These are phyloP conservation scores for Scaptomyza reducta DNA, from an alignment of 2,888 invertebrate species.

Conservation along the genomic window DNA sequence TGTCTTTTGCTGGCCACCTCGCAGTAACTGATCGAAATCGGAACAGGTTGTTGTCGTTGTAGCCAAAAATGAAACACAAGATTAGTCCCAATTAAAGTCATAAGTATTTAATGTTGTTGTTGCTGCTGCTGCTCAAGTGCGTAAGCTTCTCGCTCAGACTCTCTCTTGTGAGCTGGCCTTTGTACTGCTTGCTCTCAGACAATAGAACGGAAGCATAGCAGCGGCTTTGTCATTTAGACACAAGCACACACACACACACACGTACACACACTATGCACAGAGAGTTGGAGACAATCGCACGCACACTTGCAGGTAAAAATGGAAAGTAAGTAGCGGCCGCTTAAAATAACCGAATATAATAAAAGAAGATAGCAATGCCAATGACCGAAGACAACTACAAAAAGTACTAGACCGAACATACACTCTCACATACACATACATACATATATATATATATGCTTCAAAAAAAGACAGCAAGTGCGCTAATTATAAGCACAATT, in stretches of 20 bases:
- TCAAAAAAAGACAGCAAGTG: slow-evolving; percentile 40
- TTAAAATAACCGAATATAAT: slow-evolving; percentile 65
- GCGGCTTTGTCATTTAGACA: slow-evolving; percentile 65
- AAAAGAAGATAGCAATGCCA: slow-evolving; percentile 71
- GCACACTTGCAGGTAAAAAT: slow-evolving; percentile 68
- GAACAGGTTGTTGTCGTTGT: slow-evolving; percentile 76
- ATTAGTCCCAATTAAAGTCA: slow-evolving; percentile 73
- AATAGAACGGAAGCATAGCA: slow-evolving; percentile 74
- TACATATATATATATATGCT: slow-evolving; percentile 3
- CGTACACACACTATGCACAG: slow-evolving; percentile 16
- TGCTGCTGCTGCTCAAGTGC: slow-evolving; percentile 48
- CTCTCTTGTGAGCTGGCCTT: slow-evolving; percentile 15
- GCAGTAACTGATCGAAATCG: slow-evolving; percentile 79
- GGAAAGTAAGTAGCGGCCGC: slow-evolving; percentile 67
- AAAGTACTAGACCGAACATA: slow-evolving; percentile 24
- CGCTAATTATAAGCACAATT: slow-evolving; percentile 72
- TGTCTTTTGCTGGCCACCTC: slow-evolving; percentile 84
- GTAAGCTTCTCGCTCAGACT: slow-evolving; percentile 44
- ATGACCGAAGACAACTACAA: slow-evolving; percentile 68
- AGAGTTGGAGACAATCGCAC: slow-evolving; percentile 33
- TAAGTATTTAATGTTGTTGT: slow-evolving; percentile 25
- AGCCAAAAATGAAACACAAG: slow-evolving; percentile 72
- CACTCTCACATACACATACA: slow-evolving; percentile 20
- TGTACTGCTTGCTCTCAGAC: slow-evolving; percentile 45
- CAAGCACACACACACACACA: slow-evolving; percentile 27